Conservation (phyloP, 1,140 invertebrate genomes). For the Drosophila aff. region DNA sequence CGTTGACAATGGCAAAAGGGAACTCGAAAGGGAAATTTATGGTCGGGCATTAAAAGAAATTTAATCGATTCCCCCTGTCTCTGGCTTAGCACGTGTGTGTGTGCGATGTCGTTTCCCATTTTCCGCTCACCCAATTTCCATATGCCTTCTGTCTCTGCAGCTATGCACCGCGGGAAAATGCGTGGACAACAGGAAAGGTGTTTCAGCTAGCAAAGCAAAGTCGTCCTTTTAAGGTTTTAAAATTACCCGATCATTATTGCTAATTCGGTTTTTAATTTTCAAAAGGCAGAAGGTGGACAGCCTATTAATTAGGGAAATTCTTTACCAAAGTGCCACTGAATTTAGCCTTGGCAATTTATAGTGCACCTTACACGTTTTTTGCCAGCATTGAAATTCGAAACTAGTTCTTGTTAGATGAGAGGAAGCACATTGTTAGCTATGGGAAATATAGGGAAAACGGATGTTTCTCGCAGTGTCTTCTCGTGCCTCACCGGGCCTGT, state of each 20-base stretch:
- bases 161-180: conserved; percentile 6
- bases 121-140: conserved; percentile 35
- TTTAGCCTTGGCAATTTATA: too few species aligned
- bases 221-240: neutral
- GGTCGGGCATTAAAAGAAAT: conserved; percentile 74
- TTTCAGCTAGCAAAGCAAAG: too few species aligned
- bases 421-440: neutral
- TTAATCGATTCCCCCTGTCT: conserved; percentile 70
- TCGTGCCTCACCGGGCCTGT: conserved; percentile 2
- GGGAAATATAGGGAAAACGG: neutral
- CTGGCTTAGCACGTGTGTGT: conserved; percentile 65
- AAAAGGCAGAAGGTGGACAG: too few species aligned
- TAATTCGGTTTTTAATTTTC: neutral
- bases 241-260: neutral
- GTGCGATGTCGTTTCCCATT: conserved; percentile 39
- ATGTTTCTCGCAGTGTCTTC: neutral
- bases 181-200: neutral
- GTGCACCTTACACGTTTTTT: too few species aligned
- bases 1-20: conserved; percentile 65
- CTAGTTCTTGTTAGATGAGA: neutral
- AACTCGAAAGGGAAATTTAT: conserved; percentile 66
- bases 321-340: too few species aligned
- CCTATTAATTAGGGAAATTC: too few species aligned
- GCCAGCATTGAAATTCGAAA: too few species aligned
- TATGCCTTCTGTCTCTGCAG: conserved; percentile 32